Evolutionary conservation across 2,888 invertebrate species (phyloP), one percentile per base, ranked within the genome.

Genomic region (Habrosyne pyritoides): DNA sequence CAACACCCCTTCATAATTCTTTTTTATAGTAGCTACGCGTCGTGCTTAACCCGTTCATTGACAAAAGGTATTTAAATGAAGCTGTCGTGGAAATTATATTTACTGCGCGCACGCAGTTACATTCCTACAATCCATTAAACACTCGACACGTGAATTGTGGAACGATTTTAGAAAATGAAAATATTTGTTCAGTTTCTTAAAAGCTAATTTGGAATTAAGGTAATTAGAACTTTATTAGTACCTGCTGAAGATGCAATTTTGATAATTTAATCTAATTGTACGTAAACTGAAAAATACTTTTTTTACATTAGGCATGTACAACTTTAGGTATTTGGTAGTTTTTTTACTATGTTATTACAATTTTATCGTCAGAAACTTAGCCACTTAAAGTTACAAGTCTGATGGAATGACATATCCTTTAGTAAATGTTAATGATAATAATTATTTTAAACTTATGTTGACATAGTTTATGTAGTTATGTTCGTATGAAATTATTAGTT

Each of bases 21-120:
- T 91, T 91, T 92, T 91, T 90, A 90, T 91, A 81, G 83, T 80
- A 71, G 67, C 73, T 70, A 71, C 69, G 73, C 75, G 81, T 78
- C 85, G 79, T 83, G 83, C 84, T 87, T 86, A 92, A 91, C 92
- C 91, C 92, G 89, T 91, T 89, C 88, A 88, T 89, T 90, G 92
- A 91, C 92, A 92, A 92, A 92, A 92, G 92, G 90, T 89, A 92
- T 92, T 92, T 91, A 91, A 92, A 92, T 92, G 80, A 91, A 92
- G 85, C 91, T 92, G 92, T 91, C 92, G 78, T 66, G 79, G 77
- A 79, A 81, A 77, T 83, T 68, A 91, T 91, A 91, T 92, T 91
- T 90, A 91, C 86, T 89, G 91, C 86, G 75, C 64, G 54, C 54
- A 71, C 75, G 77, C 77, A 79, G 79, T n/a, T 33, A 83, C 84